Evolutionary conservation across 2,797 vertebrate genomes (phyloP), one percentile per base, ranked within the genome.

Genomic region (Mus minutoides): DNA sequence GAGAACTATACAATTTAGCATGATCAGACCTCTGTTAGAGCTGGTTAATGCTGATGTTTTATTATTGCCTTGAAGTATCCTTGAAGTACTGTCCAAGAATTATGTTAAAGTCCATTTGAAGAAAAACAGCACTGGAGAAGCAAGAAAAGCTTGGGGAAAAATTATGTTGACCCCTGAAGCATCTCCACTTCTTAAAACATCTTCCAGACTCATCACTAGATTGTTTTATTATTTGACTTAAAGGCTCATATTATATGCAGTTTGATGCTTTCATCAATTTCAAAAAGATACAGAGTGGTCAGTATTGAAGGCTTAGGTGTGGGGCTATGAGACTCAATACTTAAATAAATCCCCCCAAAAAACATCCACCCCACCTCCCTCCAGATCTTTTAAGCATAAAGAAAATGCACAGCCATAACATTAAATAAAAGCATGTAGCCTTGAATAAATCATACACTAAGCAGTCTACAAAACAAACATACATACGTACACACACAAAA

Each of bases 1-100:
- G 88, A 73, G 97, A 98, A 98, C 98, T 98, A 97, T 98, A 98
- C 98, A 98, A 97, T 98, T 97, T 98, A 98, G 97, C 98, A 98
- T 98, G 97, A 98, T 98, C 98, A 98, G 98, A 98, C 98, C 98
- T 98, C 97, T 97, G 94, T 98, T 84, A 98, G 97, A 98, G 97
- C 96, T 98, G 98, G 96, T 98, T 98, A 98, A 98, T 98, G 98
- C 97, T 98, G 98, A 98, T 98, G 97, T 98, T 98, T 98, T 98
- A 98, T 98, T 98, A 98, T 98, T 98, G 97, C 98, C 98, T 98
- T 94, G 97, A 98, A 98, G 98, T 98, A 97, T 98, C 97, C 98
- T 49, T 49, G 49, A 76, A 98, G 97, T 97, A 98, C 97, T 98
- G 97, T 98, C 98, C 98, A n/a, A 97, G 98, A 98, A 97, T 98